Evolutionary conservation across 2,888 invertebrate genomes (phyloP), one percentile per base, ranked within the genome.

Genomic region (Rapana venosa): DNA sequence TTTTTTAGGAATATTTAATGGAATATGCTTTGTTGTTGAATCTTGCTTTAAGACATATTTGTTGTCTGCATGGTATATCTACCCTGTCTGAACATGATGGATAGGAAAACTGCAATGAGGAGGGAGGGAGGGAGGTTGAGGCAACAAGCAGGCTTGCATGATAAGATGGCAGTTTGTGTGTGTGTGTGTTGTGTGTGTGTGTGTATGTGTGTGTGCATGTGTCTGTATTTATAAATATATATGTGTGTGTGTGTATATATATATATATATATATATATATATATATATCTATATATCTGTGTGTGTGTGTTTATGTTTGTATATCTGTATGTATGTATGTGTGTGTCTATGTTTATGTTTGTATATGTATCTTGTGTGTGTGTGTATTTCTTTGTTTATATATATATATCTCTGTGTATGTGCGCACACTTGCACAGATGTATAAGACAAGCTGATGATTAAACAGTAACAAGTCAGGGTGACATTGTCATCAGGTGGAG

Each of bases 51-150:
- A 11, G 17, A 17, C 47, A 17, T 85, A 15, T 13, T n/a, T 85
- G 17, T 85, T 85, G 56, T 85, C 32, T 85, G 56, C 85, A 58
- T 85, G 47, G 11, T 35, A 36, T 56, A 30, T 83, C 32, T 83
- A 47, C 47, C 47, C 47, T 47, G 47, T 47, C 47, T 47, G 47
- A 47, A 47, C 47, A 47, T 47, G 47, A 47, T 47, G 2, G 47
- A 47, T 47, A 47, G 47, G 8, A 47, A 47, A 47, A 47, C 47
- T 47, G 47, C 47, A 47, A 8, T 47, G 47, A 47, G 47, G 47
- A 47, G 47, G 47, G 47, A 47, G 47, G 47, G 47, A 47, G 47
- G 47, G 47, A 47, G 47, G 47, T 47, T 47, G 47, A 8, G 47
- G 47, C 47, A 47, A 47, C 8, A 47, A 47, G 47, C 47, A 47